phyloP scores from a whole-genome alignment of 1,140 invertebrate species.

The Zaprionus tsacasi region DNA sequence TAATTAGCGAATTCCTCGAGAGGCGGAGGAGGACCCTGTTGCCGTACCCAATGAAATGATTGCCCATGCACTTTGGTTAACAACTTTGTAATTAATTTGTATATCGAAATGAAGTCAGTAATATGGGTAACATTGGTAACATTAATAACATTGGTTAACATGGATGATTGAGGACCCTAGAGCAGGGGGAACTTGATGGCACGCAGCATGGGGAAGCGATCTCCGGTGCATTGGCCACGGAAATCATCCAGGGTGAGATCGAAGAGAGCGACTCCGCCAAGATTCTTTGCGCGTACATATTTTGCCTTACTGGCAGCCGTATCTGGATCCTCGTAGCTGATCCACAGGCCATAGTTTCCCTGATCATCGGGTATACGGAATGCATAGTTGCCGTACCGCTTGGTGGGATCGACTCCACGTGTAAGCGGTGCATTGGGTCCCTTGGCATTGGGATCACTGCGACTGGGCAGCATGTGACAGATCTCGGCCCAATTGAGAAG shows the following conservation, averaged over 20 bases:
- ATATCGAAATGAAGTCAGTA: constrained; percentile 15
- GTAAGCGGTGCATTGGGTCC: constrained; percentile 87
- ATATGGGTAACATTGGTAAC: constrained; percentile 37
- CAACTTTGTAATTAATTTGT: constrained; percentile 81
- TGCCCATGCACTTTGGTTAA: constrained; percentile 75
- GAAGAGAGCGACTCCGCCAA: constrained; percentile 92
- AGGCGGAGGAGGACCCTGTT: constrained; percentile 54
- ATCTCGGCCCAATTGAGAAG: constrained; percentile 93
- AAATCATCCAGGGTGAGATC: constrained; percentile 94
- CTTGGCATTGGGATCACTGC: constrained; percentile 86
- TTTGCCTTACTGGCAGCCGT: constrained; percentile 92
- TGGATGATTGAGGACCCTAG: constrained; percentile 7
- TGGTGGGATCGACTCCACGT: constrained; percentile 89
- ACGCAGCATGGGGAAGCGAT: constrained; percentile 90
- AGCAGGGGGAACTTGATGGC: constrained; percentile 87
- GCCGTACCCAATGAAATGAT: constrained; percentile 64
- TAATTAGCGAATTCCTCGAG: constrained; percentile 57
- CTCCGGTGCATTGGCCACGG: constrained; percentile 90
- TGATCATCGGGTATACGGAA: constrained; percentile 89
- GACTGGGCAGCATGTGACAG: constrained; percentile 89
- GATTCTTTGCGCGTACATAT: constrained; percentile 89
- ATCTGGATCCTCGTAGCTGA: constrained; percentile 94
- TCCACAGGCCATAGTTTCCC: constrained; percentile 91
- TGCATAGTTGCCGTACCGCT: constrained; percentile 91
- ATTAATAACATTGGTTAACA: neutral